phyloP scores from a whole-genome alignment of 2,888 invertebrate genomes.

The Eristalinus sepulchralis region DNA sequence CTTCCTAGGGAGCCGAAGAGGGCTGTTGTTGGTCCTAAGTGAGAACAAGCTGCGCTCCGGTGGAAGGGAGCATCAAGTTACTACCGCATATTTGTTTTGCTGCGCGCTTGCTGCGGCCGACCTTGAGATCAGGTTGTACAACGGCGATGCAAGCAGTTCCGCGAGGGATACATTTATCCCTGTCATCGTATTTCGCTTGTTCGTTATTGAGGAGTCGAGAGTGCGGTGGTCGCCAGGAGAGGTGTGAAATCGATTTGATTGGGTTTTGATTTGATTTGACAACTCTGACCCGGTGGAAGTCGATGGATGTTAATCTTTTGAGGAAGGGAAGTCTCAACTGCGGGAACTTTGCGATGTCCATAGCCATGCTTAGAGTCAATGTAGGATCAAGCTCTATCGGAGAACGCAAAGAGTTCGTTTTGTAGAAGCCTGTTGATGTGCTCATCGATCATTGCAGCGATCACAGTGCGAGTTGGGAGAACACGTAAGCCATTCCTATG shows the following conservation, averaged over 20 bases:
- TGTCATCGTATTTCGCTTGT: slow-evolving; percentile 24
- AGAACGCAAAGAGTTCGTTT: too few relatives aligned
- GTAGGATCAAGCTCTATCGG: too few relatives aligned
- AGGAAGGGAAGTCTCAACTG: neutral
- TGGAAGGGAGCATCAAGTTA: slow-evolving; percentile 40
- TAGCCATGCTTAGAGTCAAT: too few relatives aligned
- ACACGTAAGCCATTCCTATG: too few relatives aligned
- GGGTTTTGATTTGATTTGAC: neutral
- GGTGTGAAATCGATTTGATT: neutral
- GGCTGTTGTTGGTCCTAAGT: slow-evolving; percentile 51
- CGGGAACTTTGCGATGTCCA: too few relatives aligned
- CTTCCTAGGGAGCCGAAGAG: slow-evolving; percentile 30
- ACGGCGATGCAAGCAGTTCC: slow-evolving; percentile 25
- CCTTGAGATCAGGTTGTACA: slow-evolving; percentile 59
- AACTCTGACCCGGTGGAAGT: neutral
- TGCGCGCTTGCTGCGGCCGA: slow-evolving; percentile 19
- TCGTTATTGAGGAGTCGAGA: neutral
- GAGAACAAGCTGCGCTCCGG: slow-evolving; percentile 13
- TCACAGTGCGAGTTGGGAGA: too few relatives aligned
- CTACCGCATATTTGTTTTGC: slow-evolving; percentile 64
- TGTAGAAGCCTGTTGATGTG: too few relatives aligned
- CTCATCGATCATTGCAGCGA: too few relatives aligned
- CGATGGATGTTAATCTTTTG: neutral
- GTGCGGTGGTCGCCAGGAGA: neutral
- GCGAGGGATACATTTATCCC: slow-evolving; percentile 44